These are phyloP conservation scores for Panzeria rudis DNA, from an alignment of 2,888 invertebrate genomes.

Conservation along the genomic window DNA sequence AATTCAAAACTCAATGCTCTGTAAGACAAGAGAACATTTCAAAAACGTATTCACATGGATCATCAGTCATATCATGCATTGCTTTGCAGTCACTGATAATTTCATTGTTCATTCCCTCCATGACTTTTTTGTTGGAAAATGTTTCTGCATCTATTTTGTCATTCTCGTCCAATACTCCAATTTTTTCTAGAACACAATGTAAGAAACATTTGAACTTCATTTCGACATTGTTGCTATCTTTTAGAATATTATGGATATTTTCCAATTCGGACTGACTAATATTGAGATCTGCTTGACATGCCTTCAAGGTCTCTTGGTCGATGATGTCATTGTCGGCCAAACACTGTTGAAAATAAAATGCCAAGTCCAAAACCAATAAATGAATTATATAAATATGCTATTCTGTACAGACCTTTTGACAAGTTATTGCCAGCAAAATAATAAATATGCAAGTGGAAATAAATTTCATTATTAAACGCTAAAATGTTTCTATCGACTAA, in stretches of 20 bases:
- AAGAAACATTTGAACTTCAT: slow-evolving; percentile 49
- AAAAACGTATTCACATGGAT: slow-evolving; percentile 60
- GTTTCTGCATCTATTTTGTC: slow-evolving; percentile 38
- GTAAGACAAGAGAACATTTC: not conserved
- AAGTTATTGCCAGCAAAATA: not conserved
- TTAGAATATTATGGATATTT: too few species aligned
- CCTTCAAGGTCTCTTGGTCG: not conserved
- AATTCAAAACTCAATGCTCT: too few species aligned
- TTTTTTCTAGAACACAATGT: slow-evolving; percentile 43
- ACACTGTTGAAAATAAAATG: not conserved
- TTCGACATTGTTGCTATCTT: slow-evolving; percentile 4
- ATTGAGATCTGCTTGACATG: slow-evolving; percentile 35
- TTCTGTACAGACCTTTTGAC: not conserved
- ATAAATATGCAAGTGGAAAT: not conserved
- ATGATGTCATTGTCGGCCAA: not conserved
- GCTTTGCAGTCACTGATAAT: slow-evolving; percentile 57
- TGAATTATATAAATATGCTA: not conserved
- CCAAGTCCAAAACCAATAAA: not conserved
- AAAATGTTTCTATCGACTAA: not conserved
- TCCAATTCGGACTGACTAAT: slow-evolving; percentile 4
- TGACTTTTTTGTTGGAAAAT: not conserved
- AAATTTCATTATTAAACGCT: not conserved
- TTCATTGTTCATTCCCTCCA: not conserved
- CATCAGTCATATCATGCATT: slow-evolving; percentile 59
- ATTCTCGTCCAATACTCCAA: slow-evolving; percentile 44